Base-by-base conservation (phyloP, 2,888 invertebrate species). In the Embidobia sp. region DNA sequence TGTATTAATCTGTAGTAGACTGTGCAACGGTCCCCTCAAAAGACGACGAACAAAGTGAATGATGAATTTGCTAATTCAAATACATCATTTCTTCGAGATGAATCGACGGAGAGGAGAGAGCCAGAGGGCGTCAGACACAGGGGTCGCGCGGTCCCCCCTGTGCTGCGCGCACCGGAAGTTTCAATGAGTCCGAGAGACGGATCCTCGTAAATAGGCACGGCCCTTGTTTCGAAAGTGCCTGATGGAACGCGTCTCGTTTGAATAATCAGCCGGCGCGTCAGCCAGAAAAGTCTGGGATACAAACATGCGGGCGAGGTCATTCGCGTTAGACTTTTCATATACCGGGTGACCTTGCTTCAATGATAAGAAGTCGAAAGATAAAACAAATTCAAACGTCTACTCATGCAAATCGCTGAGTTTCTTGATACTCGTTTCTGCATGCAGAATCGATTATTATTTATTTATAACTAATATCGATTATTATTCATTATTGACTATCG, bases 181-280 rank as follows among this genome's bases (percentile, higher is more conserved):
- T 84, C 86, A 87, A 87, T 86, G 83, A 77, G 72, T 66, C 48
- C 81, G 77, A 81, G 81, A 82, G 84, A 84, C 80, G 75, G 82
- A 85, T 85, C 83, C 85, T 84, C 83, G 82, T 84, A 83, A 85
- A 86, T 83, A 80, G 80, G 79, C 81, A 46, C 79, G 80, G 61
- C 79, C 77, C 73, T 70, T 81, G 79, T 81, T 77, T 81, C 80
- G 81, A 83, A 82, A 79, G 76, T 81, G 70, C 77, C 64, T 67
- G 42, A 49, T 48, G 66, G 61, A 67, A 69, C 75, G 75, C 53
- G 75, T 69, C 75, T 76, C 64, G 64, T 76, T 63, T 49, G 69
- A 76, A 63, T 69, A 67, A 75, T 75, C 67, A 53, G 19, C 31
- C 51, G 74, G 10, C 67, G 46, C 55, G 69, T 48, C 63, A 15